Evolutionary conservation across 2,113 vertebrate genomes (phyloP).

Genomic region (Neotoma lepida): DNA sequence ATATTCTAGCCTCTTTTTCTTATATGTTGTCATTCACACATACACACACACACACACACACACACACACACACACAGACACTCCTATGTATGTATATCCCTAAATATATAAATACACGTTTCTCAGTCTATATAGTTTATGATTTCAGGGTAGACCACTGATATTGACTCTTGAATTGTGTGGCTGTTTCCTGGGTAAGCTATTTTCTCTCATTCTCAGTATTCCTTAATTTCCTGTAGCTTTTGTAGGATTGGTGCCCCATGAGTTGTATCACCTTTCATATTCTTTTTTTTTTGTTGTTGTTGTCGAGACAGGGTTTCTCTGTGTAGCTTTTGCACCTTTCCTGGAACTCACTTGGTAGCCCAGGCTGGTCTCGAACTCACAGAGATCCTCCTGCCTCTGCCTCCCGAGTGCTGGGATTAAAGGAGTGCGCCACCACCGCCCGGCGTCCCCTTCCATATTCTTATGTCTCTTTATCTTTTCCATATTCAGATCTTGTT

Average conservation of each 20-base stretch:
- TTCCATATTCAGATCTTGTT: neutral
- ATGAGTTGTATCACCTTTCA: neutral
- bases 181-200: neutral
- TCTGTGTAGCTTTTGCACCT: too few species aligned
- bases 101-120: neutral
- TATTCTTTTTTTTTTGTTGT: too few species aligned
- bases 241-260: neutral
- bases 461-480: neutral
- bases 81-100: neutral
- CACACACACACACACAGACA: neutral
- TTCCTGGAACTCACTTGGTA: too few species aligned
- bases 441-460: neutral
- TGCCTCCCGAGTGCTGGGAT: too few species aligned
- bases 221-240: neutral
- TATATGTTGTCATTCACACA: neutral
- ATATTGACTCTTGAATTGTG: neutral
- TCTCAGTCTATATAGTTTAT: neutral
- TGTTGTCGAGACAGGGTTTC: too few species aligned
- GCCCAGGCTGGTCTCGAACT: too few species aligned
- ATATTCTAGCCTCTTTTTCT: neutral
- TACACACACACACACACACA: neutral
- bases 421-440: too few species aligned
- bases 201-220: neutral
- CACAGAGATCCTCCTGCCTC: too few species aligned
- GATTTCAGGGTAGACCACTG: neutral